Evolutionary conservation across 2,797 vertebrate genomes (phyloP), one percentile per base, ranked within the genome.

Genomic region (Melanotaenia pygmaea): DNA sequence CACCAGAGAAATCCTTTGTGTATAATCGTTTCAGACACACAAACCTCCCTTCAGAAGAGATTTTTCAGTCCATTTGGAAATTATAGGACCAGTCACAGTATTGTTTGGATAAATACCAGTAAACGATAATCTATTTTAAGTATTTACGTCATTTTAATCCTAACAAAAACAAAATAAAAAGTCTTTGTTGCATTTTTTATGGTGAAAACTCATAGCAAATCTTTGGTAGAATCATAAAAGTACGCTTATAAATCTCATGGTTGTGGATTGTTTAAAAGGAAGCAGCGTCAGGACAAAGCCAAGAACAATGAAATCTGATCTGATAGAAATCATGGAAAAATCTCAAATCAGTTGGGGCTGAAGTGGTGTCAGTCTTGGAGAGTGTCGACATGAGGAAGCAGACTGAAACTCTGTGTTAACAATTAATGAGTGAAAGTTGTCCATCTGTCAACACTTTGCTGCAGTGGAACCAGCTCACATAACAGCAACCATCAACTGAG

Each of bases 271-370:
- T 67, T 34, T 20, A 69, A 77, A 76, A 79, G 9, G 37, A 61
- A 72, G 70, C 58, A 80, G 22, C 30, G 9, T 26, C 30, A 40
- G 28, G 59, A 73, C 18, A n/a, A 59, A 75, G 81, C 82, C 85
- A 87, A 88, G 74, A 86, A 76, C 54, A 88, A 89, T 89, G 84
- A 70, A 83, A 88, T 75, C 45, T 47, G 81, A 85, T 73, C 54
- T 75, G 83, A 91, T 72, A 74, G 67, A 78, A 82, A 89, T 86
- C 68, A 81, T 63, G 59, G 72, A 88, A 76, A 70, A 67, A 63
- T 87, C 65, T 86, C 50, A 67, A 67, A 64, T 59, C 59, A 59
- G 0, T 12, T 67, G 20, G 40, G 67, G 72, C 22, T 1, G 61
- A 56, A 56, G 74, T 1, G 34, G 50, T 74, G 74, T 81, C 80